These are phyloP conservation scores for Arenaria interpres DNA, from an alignment of 2,113 vertebrate species.

Conservation along the genomic window DNA sequence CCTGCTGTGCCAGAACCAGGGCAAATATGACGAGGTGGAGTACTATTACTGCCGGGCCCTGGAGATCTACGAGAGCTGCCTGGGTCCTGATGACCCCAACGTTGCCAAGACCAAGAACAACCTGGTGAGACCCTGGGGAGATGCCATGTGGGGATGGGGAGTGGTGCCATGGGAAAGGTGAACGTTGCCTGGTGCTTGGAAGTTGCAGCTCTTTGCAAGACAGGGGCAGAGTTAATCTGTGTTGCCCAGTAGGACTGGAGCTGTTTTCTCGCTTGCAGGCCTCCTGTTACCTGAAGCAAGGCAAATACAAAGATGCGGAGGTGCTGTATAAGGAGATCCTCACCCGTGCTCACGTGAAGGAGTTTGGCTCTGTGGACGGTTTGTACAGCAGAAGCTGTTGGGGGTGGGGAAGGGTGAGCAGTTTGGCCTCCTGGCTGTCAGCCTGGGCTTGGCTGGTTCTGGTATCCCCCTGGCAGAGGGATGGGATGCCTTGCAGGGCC, in stretches of 20 bases:
- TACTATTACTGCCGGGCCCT: slow-evolving; percentile 95
- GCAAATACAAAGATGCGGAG: slow-evolving; percentile 96
- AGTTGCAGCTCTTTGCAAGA: background rate
- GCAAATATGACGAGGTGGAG: slow-evolving; percentile 97
- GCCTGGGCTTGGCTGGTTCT: background rate
- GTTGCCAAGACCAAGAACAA: slow-evolving; percentile 99
- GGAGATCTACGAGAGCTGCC: slow-evolving; percentile 92
- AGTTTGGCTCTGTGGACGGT: slow-evolving; percentile 98
- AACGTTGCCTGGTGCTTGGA: background rate
- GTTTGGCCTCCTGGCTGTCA: background rate
- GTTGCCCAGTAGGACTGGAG: background rate
- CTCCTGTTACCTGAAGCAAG: slow-evolving; percentile 97
- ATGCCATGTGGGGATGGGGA: background rate
- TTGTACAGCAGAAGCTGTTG: slow-evolving; percentile 59
- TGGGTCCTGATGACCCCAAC: slow-evolving; percentile 94
- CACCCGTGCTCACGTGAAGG: slow-evolving; percentile 96
- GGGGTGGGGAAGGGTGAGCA: background rate
- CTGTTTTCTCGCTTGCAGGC: slow-evolving; percentile 77
- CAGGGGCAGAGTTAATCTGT: background rate
- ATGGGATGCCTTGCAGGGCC: background rate
- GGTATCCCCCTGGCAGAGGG: background rate
- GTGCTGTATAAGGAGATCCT: slow-evolving; percentile 97
- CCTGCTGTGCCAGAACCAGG: slow-evolving; percentile 97
- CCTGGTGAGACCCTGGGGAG: slow-evolving; percentile 78
- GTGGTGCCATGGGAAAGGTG: background rate